Evolutionary conservation across 1,140 invertebrate genomes (phyloP).

Genomic region (Contarinia nasturtii): DNA sequence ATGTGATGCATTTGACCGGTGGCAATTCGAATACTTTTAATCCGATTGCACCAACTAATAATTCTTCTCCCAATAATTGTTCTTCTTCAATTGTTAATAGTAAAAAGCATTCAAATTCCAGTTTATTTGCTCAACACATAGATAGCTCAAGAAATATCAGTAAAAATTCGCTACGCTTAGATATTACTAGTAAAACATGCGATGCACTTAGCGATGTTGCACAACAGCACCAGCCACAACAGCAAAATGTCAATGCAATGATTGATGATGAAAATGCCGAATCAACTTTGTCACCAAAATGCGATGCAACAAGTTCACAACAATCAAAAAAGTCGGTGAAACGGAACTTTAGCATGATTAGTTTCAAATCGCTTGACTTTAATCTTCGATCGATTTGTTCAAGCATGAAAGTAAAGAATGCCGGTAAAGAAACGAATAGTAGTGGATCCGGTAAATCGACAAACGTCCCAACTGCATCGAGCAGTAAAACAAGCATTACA

Average conservation of each 20-base stretch:
- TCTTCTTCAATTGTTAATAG: neutral
- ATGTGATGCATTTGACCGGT: neutral
- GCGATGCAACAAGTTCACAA: neutral
- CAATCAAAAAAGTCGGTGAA: constrained; percentile 3
- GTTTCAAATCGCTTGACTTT: constrained; percentile 21
- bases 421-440: neutral
- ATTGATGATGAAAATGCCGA: neutral
- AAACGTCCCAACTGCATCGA: neutral
- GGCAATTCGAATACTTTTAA: neutral
- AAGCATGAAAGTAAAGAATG: constrained; percentile 8
- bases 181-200: neutral
- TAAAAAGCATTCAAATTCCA: neutral
- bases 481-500: constrained; percentile 4
- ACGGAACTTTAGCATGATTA: constrained; percentile 13
- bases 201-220: no score
- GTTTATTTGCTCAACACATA: neutral
- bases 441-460: neutral
- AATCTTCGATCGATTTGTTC: constrained; percentile 20
- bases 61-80: neutral
- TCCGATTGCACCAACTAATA: neutral
- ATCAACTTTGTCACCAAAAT: no score
- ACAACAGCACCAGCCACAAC: no score
- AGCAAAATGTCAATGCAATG: neutral
- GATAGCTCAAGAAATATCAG: constrained; percentile 4
- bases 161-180: constrained; percentile 1